Percentiles rank a stretch among this genome's conserved stretches.
Evolutionary conservation across 2,113 vertebrate genomes (phyloP).

Genomic region (Uria lomvia): DNA sequence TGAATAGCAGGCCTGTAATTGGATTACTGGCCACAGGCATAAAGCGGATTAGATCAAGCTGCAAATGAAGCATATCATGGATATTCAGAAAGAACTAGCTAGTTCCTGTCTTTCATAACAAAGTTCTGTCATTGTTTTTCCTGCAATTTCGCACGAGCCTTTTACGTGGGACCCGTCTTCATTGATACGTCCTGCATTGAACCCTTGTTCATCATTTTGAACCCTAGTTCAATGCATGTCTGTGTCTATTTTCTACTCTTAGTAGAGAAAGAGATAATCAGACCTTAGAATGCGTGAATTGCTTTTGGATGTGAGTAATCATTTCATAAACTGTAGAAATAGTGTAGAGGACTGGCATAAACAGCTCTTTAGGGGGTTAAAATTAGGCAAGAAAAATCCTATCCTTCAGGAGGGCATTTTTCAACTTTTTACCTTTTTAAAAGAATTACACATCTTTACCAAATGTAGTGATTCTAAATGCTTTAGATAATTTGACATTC

Average conservation of each 20-base stretch:
- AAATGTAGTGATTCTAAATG: neutral
- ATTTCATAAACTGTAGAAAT: neutral
- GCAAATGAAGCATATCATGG: neutral
- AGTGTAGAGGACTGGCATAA: neutral
- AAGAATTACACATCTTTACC: neutral
- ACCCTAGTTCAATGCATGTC: neutral
- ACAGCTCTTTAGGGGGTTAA: neutral
- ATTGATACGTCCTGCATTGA: neutral
- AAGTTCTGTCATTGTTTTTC: neutral
- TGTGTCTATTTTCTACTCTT: neutral
- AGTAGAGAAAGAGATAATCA: neutral
- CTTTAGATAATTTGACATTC: neutral
- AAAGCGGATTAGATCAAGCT: neutral
- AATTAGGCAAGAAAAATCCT: neutral
- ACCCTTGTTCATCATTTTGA: neutral
- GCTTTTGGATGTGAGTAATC: neutral
- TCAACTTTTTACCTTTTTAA: neutral
- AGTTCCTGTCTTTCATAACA: neutral
- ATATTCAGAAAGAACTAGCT: neutral
- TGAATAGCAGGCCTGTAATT: neutral
- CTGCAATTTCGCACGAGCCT: neutral
- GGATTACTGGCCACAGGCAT: neutral
- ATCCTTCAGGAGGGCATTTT: neutral
- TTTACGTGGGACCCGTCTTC: neutral
- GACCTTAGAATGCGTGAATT: neutral